Evolutionary conservation across 2,888 invertebrate genomes (phyloP), one percentile per base, ranked within the genome.

Genomic region (Protodeltote pygarga): DNA sequence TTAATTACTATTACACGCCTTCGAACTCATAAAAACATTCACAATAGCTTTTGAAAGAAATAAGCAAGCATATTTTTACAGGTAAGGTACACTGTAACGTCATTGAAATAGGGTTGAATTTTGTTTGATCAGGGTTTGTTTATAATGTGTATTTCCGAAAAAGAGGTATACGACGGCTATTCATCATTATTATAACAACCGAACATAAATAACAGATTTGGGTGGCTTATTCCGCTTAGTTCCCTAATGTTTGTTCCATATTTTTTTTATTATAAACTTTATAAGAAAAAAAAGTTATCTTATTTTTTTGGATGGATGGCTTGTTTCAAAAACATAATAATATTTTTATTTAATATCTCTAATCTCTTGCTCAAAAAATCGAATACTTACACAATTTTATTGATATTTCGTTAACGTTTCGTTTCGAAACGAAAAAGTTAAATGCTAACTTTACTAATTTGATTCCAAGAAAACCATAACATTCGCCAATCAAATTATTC

Each of bases 131-230:
- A 0, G 24, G 38, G 17, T 25, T 9, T 15, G 13, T 15, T 1
- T 5, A 5, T 39, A 28, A 37, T 25, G n/a, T 46, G 21, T 53
- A 37, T n/a, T 27, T 45, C 32, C 41, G 31, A 38, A 70, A 67
- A 68, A 66, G 67, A 60, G 54, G 63, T 68, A 66, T 68, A 75
- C 68, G 71, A 72, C 54, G 65, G 68, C 73, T 71, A 83, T 87
- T 76, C 79, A 85, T 87, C 87, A 87, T 83, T 77, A 65, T 52
- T 71, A 79, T 77, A 80, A 81, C 77, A 81, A 77, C 75, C 59
- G 66, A 77, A 73, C 76, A 81, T 86, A 83, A 87, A 86, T 86
- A 79, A 81, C 74, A 77, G 72, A 75, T 78, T 76, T 79, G 55
- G 75, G 55, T 28, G 70, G 69, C 77, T 62, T 69, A 57, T 77